A percentile compares a stretch with the other conserved stretches of the same genome.
Evolutionary conservation across 92 coral and sea anemone genomes (phyloP).

Genomic region (Montipora capitata): DNA sequence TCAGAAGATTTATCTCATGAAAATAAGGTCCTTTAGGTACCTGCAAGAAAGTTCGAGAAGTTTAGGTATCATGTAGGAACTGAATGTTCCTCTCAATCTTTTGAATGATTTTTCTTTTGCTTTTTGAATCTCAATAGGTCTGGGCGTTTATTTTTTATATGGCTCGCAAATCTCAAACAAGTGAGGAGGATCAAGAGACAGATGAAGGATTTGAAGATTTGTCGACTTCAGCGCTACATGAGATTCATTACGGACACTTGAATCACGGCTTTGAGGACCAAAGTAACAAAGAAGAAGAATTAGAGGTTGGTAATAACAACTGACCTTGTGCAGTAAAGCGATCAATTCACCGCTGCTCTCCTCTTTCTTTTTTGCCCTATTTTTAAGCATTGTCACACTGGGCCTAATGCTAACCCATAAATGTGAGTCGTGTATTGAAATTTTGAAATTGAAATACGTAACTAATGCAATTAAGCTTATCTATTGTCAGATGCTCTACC

Average conservation of each 20-base stretch:
- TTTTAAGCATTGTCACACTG: too few relatives aligned
- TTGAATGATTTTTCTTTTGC: neutral
- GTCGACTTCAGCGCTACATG: slow-evolving; percentile 35
- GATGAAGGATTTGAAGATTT: slow-evolving; percentile 78
- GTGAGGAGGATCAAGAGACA: slow-evolving; percentile 25
- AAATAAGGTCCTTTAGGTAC: too few relatives aligned
- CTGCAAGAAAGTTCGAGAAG: too few relatives aligned
- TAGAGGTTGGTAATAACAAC: slow-evolving; percentile 26
- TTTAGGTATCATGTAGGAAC: too few relatives aligned
- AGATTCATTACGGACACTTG: slow-evolving; percentile 19
- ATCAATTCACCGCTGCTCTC: neutral
- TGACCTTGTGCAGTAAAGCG: neutral
- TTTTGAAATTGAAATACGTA: too few relatives aligned
- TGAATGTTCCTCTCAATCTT: neutral
- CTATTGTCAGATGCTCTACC: too few relatives aligned
- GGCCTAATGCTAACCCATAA: too few relatives aligned
- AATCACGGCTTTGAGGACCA: slow-evolving; percentile 47
- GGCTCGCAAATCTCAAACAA: slow-evolving; percentile 24
- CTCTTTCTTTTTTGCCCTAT: neutral
- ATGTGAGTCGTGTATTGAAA: too few relatives aligned
- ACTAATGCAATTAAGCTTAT: too few relatives aligned
- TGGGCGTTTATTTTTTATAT: slow-evolving; percentile 44
- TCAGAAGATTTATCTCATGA: too few relatives aligned
- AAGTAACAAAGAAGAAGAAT: neutral
- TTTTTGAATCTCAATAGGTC: slow-evolving; percentile 35